Percentiles rank a stretch among this genome's conserved stretches.
Conservation (phyloP, 2,797 vertebrate genomes). For the Parambassis ranga region DNA sequence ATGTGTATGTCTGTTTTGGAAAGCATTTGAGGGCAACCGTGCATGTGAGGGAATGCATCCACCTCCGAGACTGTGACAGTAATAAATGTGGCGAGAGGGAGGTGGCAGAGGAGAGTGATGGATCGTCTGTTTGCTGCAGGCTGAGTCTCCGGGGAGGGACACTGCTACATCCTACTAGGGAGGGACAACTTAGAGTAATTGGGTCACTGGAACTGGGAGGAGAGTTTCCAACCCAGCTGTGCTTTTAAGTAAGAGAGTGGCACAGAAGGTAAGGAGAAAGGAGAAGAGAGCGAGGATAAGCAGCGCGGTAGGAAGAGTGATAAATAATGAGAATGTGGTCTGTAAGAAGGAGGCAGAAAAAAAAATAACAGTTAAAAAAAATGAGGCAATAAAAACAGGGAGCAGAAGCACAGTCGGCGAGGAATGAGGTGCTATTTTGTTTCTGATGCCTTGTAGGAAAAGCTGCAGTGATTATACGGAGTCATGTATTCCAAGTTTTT, state of each 20-base stretch:
- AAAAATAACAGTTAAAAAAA: conserved; percentile 10
- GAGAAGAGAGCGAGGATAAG: conserved; percentile 15
- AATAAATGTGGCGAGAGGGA: conserved; percentile 58
- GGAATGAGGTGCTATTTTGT: conserved; percentile 39
- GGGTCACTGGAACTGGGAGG: conserved; percentile 72
- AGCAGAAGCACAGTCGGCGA: conserved; percentile 20
- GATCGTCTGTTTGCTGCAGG: conserved; percentile 59
- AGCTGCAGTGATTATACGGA: conserved; percentile 30
- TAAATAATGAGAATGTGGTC: conserved; percentile 55
- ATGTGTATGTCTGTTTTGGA: conserved; percentile 14
- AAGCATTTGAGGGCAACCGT: conserved; percentile 23
- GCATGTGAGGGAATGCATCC: not conserved
- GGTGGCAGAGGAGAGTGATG: conserved; percentile 67
- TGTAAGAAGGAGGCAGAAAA: not conserved
- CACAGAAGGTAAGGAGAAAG: conserved; percentile 34
- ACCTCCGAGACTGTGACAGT: conserved; percentile 18
- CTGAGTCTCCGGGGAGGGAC: conserved; percentile 66
- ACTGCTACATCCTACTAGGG: conserved; percentile 57
- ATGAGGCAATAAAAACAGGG: conserved; percentile 8
- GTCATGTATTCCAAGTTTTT: not conserved
- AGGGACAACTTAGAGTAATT: conserved; percentile 78
- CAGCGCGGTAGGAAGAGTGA: conserved; percentile 19
- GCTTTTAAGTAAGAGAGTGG: conserved; percentile 50
- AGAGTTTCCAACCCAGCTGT: conserved; percentile 55
- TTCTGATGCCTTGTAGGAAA: conserved; percentile 35